Percentiles rank a stretch among this genome's conserved stretches.
phyloP scores from a whole-genome alignment of 2,113 vertebrate species.

The Pangasianodon gigas region DNA sequence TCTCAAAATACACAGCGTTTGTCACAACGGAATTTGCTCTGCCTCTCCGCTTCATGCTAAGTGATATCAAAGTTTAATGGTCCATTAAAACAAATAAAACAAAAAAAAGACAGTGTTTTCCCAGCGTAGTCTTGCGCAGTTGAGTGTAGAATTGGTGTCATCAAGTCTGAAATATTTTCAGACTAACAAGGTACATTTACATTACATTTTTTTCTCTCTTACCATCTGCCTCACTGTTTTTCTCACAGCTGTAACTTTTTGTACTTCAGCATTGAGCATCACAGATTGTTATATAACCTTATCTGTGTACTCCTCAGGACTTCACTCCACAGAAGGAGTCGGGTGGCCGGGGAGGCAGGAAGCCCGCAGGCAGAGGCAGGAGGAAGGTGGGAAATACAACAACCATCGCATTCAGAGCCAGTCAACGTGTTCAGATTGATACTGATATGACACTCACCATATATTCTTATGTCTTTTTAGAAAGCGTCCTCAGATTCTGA shows the following conservation, averaged over 20 bases:
- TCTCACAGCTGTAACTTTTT: neutral
- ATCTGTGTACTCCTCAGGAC: slow-evolving; percentile 72
- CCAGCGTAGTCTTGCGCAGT: neutral
- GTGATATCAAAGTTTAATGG: neutral
- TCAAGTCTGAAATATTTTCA: neutral
- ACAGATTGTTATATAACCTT: neutral
- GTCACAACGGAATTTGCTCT: neutral
- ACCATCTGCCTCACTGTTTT: neutral
- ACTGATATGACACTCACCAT: neutral
- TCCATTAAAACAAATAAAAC: no score
- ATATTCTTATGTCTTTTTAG: slow-evolving; percentile 57
- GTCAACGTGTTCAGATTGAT: neutral
- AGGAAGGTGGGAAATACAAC: slow-evolving; percentile 64
- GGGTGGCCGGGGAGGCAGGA: slow-evolving; percentile 70
- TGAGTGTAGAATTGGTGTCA: neutral
- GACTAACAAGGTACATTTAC: neutral
- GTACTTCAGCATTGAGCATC: neutral
- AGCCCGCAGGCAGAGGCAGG: slow-evolving; percentile 75
- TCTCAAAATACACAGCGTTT: neutral
- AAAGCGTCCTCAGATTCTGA: slow-evolving; percentile 78
- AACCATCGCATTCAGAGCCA: neutral
- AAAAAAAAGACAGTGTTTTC: neutral
- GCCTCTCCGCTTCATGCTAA: neutral
- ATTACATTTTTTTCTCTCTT: no score
- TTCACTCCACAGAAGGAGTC: slow-evolving; percentile 92